Evolutionary conservation across 2,797 vertebrate genomes (phyloP).

Genomic region (Melopsittacus undulatus): DNA sequence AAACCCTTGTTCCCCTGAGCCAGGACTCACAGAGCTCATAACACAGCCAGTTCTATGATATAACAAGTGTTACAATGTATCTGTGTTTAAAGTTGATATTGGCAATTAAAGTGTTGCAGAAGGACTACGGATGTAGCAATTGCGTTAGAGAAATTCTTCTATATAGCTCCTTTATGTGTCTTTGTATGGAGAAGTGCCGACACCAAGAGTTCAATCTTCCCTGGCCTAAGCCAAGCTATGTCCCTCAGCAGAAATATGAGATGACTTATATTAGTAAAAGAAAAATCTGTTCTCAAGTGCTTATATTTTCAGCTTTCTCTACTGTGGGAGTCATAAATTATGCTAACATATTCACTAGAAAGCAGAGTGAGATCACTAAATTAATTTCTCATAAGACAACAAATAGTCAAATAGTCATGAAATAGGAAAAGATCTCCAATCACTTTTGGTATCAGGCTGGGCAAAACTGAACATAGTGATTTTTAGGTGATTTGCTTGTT

Average conservation of each 20-base stretch:
- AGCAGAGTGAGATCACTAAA: constrained; percentile 5
- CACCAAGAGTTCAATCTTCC: background rate
- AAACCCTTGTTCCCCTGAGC: background rate
- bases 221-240: background rate
- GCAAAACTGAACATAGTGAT: background rate
- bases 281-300: background rate
- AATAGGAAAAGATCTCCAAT: background rate
- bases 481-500: background rate
- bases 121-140: background rate
- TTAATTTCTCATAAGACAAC: background rate
- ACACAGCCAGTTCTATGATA: background rate
- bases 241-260: background rate
- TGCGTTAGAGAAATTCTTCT: background rate
- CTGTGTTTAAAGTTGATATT: background rate
- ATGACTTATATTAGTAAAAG: background rate
- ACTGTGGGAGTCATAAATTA: background rate
- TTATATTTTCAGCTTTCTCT: background rate
- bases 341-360: background rate
- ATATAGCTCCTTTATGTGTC: background rate
- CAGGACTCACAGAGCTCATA: background rate
- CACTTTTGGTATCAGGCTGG: background rate
- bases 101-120: background rate
- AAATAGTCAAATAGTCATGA: background rate
- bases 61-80: background rate
- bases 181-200: background rate